phyloP scores from a whole-genome alignment of 2,113 vertebrate species.

The Arenaria interpres region DNA sequence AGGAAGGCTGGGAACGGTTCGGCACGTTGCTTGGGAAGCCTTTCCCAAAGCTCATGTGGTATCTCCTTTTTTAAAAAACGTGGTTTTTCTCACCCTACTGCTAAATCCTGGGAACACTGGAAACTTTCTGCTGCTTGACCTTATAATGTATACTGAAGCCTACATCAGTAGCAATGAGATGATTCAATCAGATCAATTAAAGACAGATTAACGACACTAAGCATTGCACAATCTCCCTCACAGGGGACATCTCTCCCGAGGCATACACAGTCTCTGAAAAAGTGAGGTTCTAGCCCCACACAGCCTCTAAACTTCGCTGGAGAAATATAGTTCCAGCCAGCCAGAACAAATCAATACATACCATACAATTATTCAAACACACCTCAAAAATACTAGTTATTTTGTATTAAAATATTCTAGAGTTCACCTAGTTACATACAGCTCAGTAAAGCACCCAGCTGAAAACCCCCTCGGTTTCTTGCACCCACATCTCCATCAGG shows the following conservation, averaged over 20 bases:
- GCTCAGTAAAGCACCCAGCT: not conserved
- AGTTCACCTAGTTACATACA: not conserved
- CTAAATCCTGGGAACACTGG: not conserved
- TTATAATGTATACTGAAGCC: not conserved
- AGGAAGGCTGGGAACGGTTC: not conserved
- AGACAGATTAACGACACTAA: not conserved
- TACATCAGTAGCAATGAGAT: not conserved
- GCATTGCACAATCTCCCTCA: not conserved
- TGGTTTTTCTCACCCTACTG: not conserved
- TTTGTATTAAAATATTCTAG: not conserved
- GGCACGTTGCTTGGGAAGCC: not conserved
- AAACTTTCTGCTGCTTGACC: not conserved
- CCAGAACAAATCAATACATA: not conserved
- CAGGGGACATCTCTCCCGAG: fast-evolving
- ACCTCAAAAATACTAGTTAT: not conserved
- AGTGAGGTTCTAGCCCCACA: not conserved
- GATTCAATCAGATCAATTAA: not conserved
- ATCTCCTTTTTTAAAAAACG: not conserved
- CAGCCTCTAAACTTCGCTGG: not conserved
- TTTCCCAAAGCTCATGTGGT: not conserved
- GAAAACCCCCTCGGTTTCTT: not conserved
- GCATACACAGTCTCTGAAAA: not conserved
- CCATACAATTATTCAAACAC: not conserved
- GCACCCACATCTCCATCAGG: not conserved
- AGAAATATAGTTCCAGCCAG: not conserved